Percentiles rank a stretch among this genome's conserved stretches.
Conservation (phyloP, 2,888 invertebrate species). For the Diploptera punctata region DNA sequence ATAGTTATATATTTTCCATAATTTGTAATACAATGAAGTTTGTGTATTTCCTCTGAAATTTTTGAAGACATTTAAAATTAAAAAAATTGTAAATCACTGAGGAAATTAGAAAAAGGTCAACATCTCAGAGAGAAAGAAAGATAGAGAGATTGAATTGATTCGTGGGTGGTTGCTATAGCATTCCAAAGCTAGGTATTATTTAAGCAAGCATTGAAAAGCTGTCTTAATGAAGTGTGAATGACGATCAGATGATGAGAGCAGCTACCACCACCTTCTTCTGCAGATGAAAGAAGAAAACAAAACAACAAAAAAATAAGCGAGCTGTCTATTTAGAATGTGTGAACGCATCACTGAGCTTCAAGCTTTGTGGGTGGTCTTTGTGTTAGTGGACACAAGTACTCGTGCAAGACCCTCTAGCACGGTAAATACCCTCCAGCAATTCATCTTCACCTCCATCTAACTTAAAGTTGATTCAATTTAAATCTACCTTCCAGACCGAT, state of each 20-base stretch:
- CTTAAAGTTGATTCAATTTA: too few relatives aligned
- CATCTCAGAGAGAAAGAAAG: too few relatives aligned
- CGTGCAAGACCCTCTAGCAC: too few relatives aligned
- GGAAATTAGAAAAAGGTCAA: background rate
- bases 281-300: slow-evolving; percentile 4
- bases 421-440: too few relatives aligned
- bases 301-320: background rate
- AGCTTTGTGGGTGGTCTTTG: slow-evolving; percentile 15
- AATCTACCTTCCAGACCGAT: too few relatives aligned
- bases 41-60: too few relatives aligned
- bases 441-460: too few relatives aligned
- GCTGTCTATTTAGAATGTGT: slow-evolving; percentile 28
- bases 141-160: too few relatives aligned
- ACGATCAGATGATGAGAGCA: slow-evolving; percentile 26
- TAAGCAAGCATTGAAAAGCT: slow-evolving; percentile 22
- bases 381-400: slow-evolving; percentile 2
- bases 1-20: too few relatives aligned
- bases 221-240: slow-evolving; percentile 39
- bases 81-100: background rate
- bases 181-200: slow-evolving; percentile 12
- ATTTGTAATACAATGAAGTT: too few relatives aligned
- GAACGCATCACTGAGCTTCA: slow-evolving; percentile 14
- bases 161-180: slow-evolving; percentile 28
- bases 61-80: too few relatives aligned
- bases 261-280: background rate